Base-by-base conservation (phyloP, 2,888 invertebrate genomes). In the Cantharis rustica region DNA sequence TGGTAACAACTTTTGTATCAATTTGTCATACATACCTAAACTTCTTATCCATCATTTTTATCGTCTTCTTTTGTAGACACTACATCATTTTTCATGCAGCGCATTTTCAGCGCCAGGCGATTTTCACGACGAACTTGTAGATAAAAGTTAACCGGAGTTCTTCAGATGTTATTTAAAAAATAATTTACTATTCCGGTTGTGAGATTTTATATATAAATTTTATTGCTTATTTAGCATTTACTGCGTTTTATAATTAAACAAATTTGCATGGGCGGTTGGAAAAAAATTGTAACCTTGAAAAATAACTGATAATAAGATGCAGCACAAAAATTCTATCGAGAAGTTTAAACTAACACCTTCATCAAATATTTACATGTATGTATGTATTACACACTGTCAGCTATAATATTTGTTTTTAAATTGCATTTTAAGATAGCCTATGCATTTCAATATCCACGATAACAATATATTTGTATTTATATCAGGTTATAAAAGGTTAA, bases 1-100 rank as follows among this genome's bases (percentile, higher is more conserved):
- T 73, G 75, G 75, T 75, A 80, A 79, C 85, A 84, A 84, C 84
- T 86, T 84, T 84, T 84, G 86, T 85, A 84, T 84, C 86, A 85
- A 85, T 86, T 85, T 84, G 83, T 83, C n/a, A 47, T 47, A 47
- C 47, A 47, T 7, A 47, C 47, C 47, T 13, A 13, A n/a, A 47
- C 47, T 47, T 47, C n/a, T 31, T n/a, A 47, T 47, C n/a, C 5
- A 47, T 47, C 7, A 47, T 47, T 7, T n/a, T 47, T 47, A 47
- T 47, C 5, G n/a, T n/a, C 47, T 47, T 7, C 47, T 31, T 5
- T 13, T 31, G 27, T 27, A 27, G 2, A 3, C 11, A 27, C 27
- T 27, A 10, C 11, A 27, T 27, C 27, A 47, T 47, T n/a, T 47
- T n/a, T n/a, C 7, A 10, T n/a, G 9, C n/a, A 0, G n/a, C n/a